Percentiles rank a stretch among this genome's conserved stretches.
phyloP scores from a whole-genome alignment of 2,113 vertebrate genomes.

The Channa argus region DNA sequence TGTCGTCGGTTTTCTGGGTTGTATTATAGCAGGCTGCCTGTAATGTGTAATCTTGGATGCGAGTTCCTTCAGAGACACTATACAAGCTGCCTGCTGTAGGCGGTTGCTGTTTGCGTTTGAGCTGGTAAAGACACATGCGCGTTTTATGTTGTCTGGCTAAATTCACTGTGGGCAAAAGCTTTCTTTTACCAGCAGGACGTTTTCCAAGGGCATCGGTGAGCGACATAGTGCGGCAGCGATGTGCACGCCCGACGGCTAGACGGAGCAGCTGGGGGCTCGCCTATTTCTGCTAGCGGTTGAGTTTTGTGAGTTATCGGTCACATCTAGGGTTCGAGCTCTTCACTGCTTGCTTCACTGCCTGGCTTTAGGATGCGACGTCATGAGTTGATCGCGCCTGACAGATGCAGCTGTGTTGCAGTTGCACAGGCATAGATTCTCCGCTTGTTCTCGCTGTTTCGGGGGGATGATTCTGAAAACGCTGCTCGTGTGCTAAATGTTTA shows the following conservation, averaged over 20 bases:
- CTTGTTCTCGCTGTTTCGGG: not conserved
- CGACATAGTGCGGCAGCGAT: slow-evolving; percentile 59
- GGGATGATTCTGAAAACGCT: not conserved
- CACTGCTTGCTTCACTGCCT: slow-evolving; percentile 28
- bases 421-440: slow-evolving; percentile 34
- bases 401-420: slow-evolving; percentile 63
- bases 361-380: slow-evolving; percentile 67
- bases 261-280: slow-evolving; percentile 37
- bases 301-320: slow-evolving; percentile 23
- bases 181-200: slow-evolving; percentile 3
- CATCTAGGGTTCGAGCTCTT: slow-evolving; percentile 13
- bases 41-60: not conserved
- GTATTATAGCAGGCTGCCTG: slow-evolving; percentile 2
- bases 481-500: slow-evolving; percentile 27
- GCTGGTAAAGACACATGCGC: not conserved
- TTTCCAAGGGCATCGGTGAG: slow-evolving; percentile 59
- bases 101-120: not conserved
- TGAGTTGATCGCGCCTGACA: slow-evolving; percentile 68
- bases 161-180: slow-evolving; percentile 7
- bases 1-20: slow-evolving; percentile 40
- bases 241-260: slow-evolving; percentile 53
- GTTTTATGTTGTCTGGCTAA: not conserved
- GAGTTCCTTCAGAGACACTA: not conserved
- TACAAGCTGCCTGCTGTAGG: not conserved
- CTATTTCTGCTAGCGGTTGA: slow-evolving; percentile 24